These are phyloP conservation scores for Chouioia cunea DNA, from an alignment of 2,888 invertebrate genomes.

Conservation along the genomic window DNA sequence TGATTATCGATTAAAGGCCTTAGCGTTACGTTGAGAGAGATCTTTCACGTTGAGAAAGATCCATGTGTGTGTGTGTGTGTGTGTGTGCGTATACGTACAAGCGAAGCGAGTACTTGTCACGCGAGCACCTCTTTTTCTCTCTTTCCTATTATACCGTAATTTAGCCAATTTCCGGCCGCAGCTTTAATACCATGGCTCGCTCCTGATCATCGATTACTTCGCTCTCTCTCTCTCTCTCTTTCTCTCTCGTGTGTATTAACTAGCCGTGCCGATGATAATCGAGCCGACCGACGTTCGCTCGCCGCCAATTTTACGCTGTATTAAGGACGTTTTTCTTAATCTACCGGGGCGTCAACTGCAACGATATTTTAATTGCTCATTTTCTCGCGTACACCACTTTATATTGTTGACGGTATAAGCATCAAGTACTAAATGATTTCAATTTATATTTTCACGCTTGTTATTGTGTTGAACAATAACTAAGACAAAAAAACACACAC, in stretches of 20 bases:
- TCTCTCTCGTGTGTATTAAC: conserved; percentile 6
- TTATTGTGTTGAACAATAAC: no score
- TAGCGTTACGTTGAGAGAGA: background rate
- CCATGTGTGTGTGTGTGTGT: background rate
- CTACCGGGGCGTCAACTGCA: no score
- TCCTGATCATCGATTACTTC: conserved; percentile 17
- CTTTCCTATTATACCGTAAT: conserved; percentile 26
- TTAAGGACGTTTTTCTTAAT: conserved; percentile 14
- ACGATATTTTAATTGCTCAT: no score
- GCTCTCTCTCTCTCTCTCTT: no score
- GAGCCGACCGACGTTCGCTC: conserved; percentile 1
- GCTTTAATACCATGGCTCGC: background rate
- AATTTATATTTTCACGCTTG: no score
- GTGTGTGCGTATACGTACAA: background rate
- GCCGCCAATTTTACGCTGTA: conserved; percentile 7
- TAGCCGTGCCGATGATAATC: background rate
- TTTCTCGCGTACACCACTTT: no score
- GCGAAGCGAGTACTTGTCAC: conserved; percentile 34
- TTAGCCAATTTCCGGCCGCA: conserved; percentile 39
- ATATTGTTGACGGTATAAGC: no score
- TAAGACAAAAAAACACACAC: no score
- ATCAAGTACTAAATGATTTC: no score
- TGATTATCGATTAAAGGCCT: conserved; percentile 36
- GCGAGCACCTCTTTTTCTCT: conserved; percentile 21
- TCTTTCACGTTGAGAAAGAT: conserved; percentile 1